Base-by-base conservation (phyloP, 2,888 invertebrate species). In the Julus scanicus region DNA sequence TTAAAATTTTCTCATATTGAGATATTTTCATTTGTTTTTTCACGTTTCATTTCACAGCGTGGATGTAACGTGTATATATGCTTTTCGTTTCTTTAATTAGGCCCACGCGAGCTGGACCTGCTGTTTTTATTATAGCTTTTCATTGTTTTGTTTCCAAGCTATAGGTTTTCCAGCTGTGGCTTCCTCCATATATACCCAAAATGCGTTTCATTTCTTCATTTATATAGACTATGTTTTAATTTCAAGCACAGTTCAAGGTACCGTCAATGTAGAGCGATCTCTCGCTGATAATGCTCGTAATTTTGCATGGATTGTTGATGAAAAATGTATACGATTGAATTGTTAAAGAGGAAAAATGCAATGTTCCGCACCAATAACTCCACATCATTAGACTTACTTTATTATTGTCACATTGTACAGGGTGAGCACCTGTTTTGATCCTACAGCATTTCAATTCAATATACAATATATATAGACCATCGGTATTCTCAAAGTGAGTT, bases 81-180 rank as follows among this genome's bases (percentile, higher is more conserved):
- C 13, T 29, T 80, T 37, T 37, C 80, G 37, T 80, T 80, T 13
- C 37, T 13, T 80, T 80, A 80, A 80, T 80, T 80, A 80, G 37
- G 37, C 80, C 37, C 80, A 2, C 37, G 11, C 80, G 80, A 80
- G 29, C 80, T 80, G 80, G 37, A 80, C 80, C 80, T 37, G 80
- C 80, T 80, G 80, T 37, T 80, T 80, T 80, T 80, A 80, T 80
- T 80, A 37, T 80, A 29, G 8, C 13, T 37, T 11, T 80, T 80
- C 37, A 13, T 37, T 80, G 37, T 37, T 80, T 80, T 13, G 13
- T 80, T 37, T 80, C 80, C 37, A 13, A 80, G 2, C 80, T 13
- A 80, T 13, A 29, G 13, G 80, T 37, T 80, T 80, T 80, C 80
- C 80, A 80, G 80, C 80, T 80, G 80, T 80, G 80, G 37, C 80